Percentiles rank a stretch among this genome's conserved stretches.
Evolutionary conservation across 2,797 vertebrate species (phyloP).

Genomic region (Amniataba percoides): DNA sequence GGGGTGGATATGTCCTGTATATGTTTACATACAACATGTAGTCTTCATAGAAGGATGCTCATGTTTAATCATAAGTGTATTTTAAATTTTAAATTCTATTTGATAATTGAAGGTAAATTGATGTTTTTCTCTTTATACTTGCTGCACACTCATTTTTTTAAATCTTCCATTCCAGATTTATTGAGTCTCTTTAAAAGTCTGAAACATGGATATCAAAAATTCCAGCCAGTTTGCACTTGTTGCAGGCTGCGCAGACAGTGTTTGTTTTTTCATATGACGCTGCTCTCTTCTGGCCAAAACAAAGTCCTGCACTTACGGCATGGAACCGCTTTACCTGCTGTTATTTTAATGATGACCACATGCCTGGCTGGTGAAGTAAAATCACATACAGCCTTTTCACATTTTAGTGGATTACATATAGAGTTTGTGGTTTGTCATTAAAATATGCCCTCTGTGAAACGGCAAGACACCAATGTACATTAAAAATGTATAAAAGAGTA

Average conservation of each 20-base stretch:
- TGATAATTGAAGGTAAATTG: no score
- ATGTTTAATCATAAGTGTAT: no score
- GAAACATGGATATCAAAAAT: not conserved
- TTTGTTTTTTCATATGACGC: not conserved
- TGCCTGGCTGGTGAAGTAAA: not conserved
- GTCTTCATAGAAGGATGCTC: no score
- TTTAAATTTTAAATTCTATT: no score
- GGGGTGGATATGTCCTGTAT: no score
- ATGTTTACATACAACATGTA: no score
- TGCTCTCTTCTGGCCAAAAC: constrained; percentile 42
- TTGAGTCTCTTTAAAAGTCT: not conserved
- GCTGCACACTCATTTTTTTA: not conserved
- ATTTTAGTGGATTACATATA: not conserved
- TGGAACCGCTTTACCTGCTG: not conserved
- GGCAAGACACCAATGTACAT: not conserved
- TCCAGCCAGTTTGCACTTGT: not conserved
- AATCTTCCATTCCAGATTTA: not conserved
- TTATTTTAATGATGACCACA: not conserved
- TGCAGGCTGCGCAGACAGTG: not conserved
- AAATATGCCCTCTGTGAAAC: not conserved
- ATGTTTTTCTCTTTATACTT: no score
- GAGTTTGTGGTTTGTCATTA: not conserved
- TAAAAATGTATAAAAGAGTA: accelerated
- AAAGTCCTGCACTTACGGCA: constrained; percentile 3
- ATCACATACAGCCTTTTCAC: not conserved